A percentile compares a stretch with the other conserved stretches of the same genome.
Conservation (phyloP, 2,888 invertebrate genomes). For the Crematogaster levior region DNA sequence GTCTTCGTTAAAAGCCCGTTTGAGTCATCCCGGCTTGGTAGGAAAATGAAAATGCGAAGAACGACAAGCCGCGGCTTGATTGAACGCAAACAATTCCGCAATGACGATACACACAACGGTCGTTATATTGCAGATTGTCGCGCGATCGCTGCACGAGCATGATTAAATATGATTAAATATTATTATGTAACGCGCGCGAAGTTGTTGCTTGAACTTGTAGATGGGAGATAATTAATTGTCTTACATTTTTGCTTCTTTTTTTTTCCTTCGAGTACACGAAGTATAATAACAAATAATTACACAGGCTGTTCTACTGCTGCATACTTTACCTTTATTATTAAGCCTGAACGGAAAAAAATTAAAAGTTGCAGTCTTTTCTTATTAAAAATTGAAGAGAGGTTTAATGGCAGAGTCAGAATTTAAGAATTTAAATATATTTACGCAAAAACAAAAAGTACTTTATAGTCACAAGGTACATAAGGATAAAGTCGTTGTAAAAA, state of each 20-base stretch:
- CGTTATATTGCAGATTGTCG: constrained; percentile 10
- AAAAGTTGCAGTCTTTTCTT: neutral
- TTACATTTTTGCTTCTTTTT: neutral
- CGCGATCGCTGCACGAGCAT: neutral
- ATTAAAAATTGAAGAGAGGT: neutral
- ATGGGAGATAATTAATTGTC: constrained; percentile 19
- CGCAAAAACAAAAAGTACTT: neutral
- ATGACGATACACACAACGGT: constrained; percentile 21
- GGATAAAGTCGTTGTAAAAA: neutral
- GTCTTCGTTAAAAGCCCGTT: constrained; percentile 50
- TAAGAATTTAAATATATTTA: neutral
- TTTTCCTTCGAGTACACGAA: neutral
- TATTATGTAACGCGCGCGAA: constrained; percentile 38
- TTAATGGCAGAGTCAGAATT: neutral
- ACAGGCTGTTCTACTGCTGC: neutral
- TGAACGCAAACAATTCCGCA: constrained; percentile 32
- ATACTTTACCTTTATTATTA: neutral
- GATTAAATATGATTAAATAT: constrained; percentile 44
- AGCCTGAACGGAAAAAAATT: neutral
- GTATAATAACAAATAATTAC: constrained; percentile 26
- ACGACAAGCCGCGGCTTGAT: constrained; percentile 17
- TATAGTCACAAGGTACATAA: neutral
- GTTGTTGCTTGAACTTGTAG: constrained; percentile 21
- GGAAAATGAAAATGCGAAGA: constrained; percentile 40
- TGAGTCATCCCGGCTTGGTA: constrained; percentile 22